Base-by-base conservation (phyloP, 1,140 invertebrate species). In the Pachypeltis micranthus region DNA sequence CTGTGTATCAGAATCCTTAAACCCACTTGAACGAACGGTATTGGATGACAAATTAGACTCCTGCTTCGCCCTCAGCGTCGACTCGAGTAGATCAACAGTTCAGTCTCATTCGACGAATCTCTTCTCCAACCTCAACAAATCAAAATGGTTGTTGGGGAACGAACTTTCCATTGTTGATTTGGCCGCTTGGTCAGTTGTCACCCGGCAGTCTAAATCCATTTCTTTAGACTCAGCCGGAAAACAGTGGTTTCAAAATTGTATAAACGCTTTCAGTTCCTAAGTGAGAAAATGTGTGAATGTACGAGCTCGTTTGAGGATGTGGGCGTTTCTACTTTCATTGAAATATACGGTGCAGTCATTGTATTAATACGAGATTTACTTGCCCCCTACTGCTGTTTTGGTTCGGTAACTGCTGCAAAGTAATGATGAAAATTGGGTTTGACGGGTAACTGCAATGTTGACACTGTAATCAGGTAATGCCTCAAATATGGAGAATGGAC, bases 171-270 rank as follows among this genome's bases (percentile, higher is more conserved):
- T 63, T 39, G 1, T 63, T 2, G 62, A 63, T 57, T 24, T 63
- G 23, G 62, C 62, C 31, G 39, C 21, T 57, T 63, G 62, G 62
- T 63, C 62, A n/a, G 29, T 25, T n/a, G n/a, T 63, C 12, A 63
- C 7, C 4, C 10, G 47, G 7, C 47, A 51, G 47, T 51, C 47
- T 4, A 51, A 51, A 51, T 51, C 47, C 21, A 21, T 51, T 21
- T 4, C 21, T 10, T 21, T 51, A 10, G 47, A 51, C 21, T 10
- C 7, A 4, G 21, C 10, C 4, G 47, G 47, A 21, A 51, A 51
- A 51, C 47, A 10, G 21, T 51, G 47, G 47, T 51, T 51, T 21
- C 12, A 51, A 16, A 39, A 39, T 39, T 39, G 31, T 39, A 39
- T 10, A 7, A 39, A 39, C 16, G 7, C 16, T 7, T 39, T 39